A percentile compares a stretch with the other conserved stretches of the same genome.
Evolutionary conservation across 1,140 invertebrate genomes (phyloP).

Genomic region (Paracyclopina nana): DNA sequence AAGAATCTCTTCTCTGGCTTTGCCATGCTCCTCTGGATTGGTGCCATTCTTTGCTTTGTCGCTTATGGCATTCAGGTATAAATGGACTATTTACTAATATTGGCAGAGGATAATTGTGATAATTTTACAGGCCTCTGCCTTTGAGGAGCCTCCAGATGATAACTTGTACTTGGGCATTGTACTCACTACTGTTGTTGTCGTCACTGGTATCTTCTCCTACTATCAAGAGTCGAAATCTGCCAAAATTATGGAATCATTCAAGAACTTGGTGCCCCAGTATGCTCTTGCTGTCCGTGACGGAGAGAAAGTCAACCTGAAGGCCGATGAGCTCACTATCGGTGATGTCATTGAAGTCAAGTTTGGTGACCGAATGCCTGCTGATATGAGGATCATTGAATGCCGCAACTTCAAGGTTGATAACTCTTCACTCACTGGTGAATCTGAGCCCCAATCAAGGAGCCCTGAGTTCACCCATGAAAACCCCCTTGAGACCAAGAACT

Average conservation of each 20-base stretch:
- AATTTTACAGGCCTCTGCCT: slow-evolving; percentile 25
- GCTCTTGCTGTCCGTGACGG: slow-evolving; percentile 44
- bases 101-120: no score
- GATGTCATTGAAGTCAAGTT: slow-evolving; percentile 60
- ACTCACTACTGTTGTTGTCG: slow-evolving; percentile 79
- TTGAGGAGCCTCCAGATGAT: slow-evolving; percentile 27
- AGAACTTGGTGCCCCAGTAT: slow-evolving; percentile 65
- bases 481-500: slow-evolving; percentile 45
- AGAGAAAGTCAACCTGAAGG: slow-evolving; percentile 33
- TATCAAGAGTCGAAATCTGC: slow-evolving; percentile 93
- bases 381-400: slow-evolving; percentile 48
- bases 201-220: slow-evolving; percentile 92
- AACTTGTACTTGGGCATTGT: slow-evolving; percentile 80
- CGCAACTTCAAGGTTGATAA: slow-evolving; percentile 54
- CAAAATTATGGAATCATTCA: slow-evolving; percentile 88
- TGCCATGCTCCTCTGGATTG: slow-evolving; percentile 50
- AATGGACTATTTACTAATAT: no score
- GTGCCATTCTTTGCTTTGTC: slow-evolving; percentile 45
- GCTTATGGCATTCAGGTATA: slow-evolving; percentile 39
- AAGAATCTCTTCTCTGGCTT: slow-evolving; percentile 48
- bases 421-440: slow-evolving; percentile 54
- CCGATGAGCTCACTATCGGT: slow-evolving; percentile 50
- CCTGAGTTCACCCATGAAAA: slow-evolving; percentile 41
- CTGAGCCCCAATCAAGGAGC: slow-evolving; percentile 38
- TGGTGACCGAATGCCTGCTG: slow-evolving; percentile 64